These are phyloP conservation scores for Bellardia pandia DNA, from an alignment of 2,888 invertebrate genomes.

Conservation along the genomic window DNA sequence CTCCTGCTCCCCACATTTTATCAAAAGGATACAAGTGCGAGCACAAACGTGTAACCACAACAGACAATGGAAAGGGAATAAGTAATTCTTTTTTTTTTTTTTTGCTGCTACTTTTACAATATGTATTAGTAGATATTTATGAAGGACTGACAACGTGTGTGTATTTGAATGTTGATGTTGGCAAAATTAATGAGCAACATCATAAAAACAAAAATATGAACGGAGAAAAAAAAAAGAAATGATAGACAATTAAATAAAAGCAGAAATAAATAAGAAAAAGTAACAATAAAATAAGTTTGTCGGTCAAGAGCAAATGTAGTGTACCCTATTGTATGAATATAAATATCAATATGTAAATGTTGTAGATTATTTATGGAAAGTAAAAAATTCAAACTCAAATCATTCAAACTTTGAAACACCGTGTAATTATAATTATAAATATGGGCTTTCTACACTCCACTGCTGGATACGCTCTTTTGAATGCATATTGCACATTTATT, in stretches of 20 bases:
- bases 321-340: conserved; percentile 4
- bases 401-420: too few relatives aligned
- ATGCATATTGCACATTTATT: too few relatives aligned
- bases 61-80: conserved; percentile 23
- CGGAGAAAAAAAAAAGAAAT: conserved; percentile 2
- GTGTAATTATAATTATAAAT: too few relatives aligned
- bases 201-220: conserved; percentile 38
- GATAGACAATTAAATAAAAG: conserved; percentile 25
- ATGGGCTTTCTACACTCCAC: too few relatives aligned
- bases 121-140: conserved; percentile 44
- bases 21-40: background rate
- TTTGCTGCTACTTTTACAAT: background rate
- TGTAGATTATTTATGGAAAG: too few relatives aligned
- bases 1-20: background rate
- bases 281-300: conserved; percentile 4
- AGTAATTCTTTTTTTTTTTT: background rate
- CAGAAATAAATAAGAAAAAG: background rate
- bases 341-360: too few relatives aligned
- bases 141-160: conserved; percentile 17
- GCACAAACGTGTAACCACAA: background rate
- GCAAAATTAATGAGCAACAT: conserved; percentile 63
- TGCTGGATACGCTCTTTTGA: too few relatives aligned
- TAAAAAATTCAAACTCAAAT: too few relatives aligned
- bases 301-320: conserved; percentile 13
- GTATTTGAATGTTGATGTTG: conserved; percentile 29